Conservation (phyloP, 2,113 vertebrate genomes). For the Mola mola region DNA sequence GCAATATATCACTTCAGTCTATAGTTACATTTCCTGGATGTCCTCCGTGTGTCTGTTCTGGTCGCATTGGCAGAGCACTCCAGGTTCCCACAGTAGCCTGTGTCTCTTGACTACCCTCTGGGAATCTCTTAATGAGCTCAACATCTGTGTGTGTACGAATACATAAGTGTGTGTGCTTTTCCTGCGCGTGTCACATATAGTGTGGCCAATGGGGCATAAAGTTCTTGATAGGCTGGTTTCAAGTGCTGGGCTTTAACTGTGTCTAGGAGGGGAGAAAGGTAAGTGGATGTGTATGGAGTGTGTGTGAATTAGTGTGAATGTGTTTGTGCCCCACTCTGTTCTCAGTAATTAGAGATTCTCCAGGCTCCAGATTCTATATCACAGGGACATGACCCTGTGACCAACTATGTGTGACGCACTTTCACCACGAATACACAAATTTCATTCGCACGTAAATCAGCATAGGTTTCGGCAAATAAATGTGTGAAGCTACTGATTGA, state of each 20-base stretch:
- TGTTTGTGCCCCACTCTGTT: slow-evolving; percentile 8
- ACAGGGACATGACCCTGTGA: slow-evolving; percentile 20
- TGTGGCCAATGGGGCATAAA: slow-evolving; percentile 19
- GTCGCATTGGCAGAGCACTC: slow-evolving; percentile 40
- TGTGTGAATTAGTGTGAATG: slow-evolving; percentile 5
- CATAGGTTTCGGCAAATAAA: too few species aligned
- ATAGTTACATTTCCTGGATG: slow-evolving; percentile 11
- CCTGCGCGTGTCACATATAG: slow-evolving; percentile 11
- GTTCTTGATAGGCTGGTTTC: slow-evolving; percentile 11
- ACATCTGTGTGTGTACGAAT: slow-evolving; percentile 37
- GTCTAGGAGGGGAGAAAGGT: slow-evolving; percentile 9
- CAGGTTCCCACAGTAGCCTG: slow-evolving; percentile 42
- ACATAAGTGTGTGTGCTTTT: slow-evolving; percentile 7
- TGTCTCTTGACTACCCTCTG: slow-evolving; percentile 52
- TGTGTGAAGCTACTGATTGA: too few species aligned
- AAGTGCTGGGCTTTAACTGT: slow-evolving; percentile 20
- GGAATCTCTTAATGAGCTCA: slow-evolving; percentile 66
- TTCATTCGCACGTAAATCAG: too few species aligned
- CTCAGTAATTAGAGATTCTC: slow-evolving; percentile 26
- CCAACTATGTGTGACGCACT: background rate
- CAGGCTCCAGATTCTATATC: slow-evolving; percentile 7
- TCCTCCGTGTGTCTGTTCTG: too few species aligned
- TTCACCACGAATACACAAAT: background rate
- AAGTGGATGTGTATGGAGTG: slow-evolving; percentile 3
- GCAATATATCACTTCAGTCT: background rate